Percentiles rank a stretch among this genome's conserved stretches.
Evolutionary conservation across 2,888 invertebrate genomes (phyloP).

Genomic region (Cactoblastis cactorum): DNA sequence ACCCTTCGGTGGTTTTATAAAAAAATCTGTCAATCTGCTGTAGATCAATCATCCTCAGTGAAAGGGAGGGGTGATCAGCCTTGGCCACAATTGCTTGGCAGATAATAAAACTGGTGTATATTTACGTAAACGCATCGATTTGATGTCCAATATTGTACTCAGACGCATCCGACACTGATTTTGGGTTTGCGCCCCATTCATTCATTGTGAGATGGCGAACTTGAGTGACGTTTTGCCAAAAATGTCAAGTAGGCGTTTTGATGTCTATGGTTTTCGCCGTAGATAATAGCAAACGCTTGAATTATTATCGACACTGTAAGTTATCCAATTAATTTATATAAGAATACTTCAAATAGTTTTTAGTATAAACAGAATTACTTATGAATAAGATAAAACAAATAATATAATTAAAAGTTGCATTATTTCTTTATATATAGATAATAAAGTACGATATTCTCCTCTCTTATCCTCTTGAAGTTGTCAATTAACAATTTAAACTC

Average conservation of each 20-base stretch:
- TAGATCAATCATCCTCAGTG: constrained; percentile 76
- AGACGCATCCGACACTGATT: constrained; percentile 59
- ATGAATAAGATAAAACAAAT: too few relatives aligned
- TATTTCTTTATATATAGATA: too few relatives aligned
- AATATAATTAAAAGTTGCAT: too few relatives aligned
- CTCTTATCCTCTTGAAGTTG: neutral
- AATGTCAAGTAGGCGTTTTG: constrained; percentile 52
- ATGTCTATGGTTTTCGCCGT: constrained; percentile 34
- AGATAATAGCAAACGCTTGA: neutral
- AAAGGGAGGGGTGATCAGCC: constrained; percentile 66
- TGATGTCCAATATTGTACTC: constrained; percentile 69
- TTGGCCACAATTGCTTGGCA: constrained; percentile 64
- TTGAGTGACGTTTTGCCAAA: constrained; percentile 58
- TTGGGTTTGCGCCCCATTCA: constrained; percentile 42
- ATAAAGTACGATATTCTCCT: too few relatives aligned
- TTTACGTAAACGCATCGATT: constrained; percentile 75
- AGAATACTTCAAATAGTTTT: too few relatives aligned
- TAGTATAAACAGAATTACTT: too few relatives aligned
- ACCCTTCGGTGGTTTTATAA: constrained; percentile 68
- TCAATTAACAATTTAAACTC: neutral
- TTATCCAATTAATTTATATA: neutral
- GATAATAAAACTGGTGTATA: constrained; percentile 73
- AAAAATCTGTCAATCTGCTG: constrained; percentile 78
- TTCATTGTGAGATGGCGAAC: constrained; percentile 42
- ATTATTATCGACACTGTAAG: neutral